Base-by-base conservation (phyloP, 1,140 invertebrate species). In the Drosophila pruinosa region DNA sequence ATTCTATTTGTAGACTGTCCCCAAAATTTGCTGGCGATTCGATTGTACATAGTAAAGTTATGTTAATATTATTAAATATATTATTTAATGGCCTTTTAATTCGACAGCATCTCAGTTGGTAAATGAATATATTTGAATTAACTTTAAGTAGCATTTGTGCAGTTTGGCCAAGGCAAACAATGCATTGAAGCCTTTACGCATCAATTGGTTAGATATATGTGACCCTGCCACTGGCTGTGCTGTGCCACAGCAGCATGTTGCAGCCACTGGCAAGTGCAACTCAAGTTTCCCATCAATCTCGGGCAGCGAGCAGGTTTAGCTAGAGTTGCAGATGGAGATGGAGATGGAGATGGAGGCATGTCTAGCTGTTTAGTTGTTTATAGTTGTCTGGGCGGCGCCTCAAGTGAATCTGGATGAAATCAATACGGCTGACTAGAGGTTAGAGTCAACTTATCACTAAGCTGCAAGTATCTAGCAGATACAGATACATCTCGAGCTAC, bases 221-320 rank as follows among this genome's bases (percentile, higher is more conserved):
- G 24, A 26, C 34, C 17, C 34, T 52, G 21, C 7, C 34, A 8
- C 15, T 17, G 21, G 28, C 58, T n/a, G n/a, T n/a, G n/a, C n/a
- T n/a, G n/a, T n/a, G n/a, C n/a, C 58, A 63, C 59, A n/a, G n/a
- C n/a, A n/a, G n/a, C n/a, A n/a, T n/a, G n/a, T 48, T 71, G 50
- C 36, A 28, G 41, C 43, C 36, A 48, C 6, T 28, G 3, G 45
- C 43, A 48, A 50, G 28, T 39, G 63, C 54, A 63, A 54, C 48
- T 54, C 28, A 34, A 36, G 62, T 53, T 65, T 72, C 62, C 39
- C 69, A 72, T 17, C 38, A 47, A 59, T 47, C 26, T 47, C n/a
- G 68, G 57, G 6, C 14, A 17, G 47, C 22, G 52, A 56, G 59
- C 52, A 36, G 59, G 52, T 52, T 64, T 50, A 17, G 3, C 28